Base-by-base conservation (phyloP, 1,140 invertebrate genomes). In the Pachyrhynchus sulphureomaculatus region DNA sequence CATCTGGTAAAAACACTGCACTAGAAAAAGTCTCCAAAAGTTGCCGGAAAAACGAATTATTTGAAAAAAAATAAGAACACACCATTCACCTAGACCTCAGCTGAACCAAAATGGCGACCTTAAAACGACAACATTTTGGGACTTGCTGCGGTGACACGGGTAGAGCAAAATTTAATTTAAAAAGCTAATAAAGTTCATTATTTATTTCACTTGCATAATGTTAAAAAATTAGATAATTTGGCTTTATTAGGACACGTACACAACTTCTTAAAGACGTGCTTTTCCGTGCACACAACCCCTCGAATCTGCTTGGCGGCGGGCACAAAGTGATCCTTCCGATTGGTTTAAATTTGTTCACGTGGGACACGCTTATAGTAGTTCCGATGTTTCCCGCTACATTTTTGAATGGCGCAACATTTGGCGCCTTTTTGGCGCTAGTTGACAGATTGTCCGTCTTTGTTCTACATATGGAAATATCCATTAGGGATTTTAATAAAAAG, bases 261-360 rank as follows among this genome's bases (percentile, higher is more conserved):
- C 36, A 51, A 52, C 52, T 65, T 52, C 66, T 65, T 65, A 75
- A 78, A 77, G 72, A 74, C 57, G 70, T 72, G 75, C 75, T 76
- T 76, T 77, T 77, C 77, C 76, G 75, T 81, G 79, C 79, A 79
- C 73, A 74, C 71, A 76, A 67, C 76, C 70, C 73, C 70, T 74
- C 75, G 74, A 17, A 77, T 74, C 76, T 81, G 80, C 81, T 84
- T 82, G 79, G 82, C 81, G 81, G 82, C 80, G 79, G 80, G 79
- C 71, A 82, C 78, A 81, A 82, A 81, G 78, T 74, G 68, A 75
- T 77, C 76, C 72, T 77, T 78, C 77, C 80, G 77, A 83, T 83
- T 83, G 81, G 80, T 76, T 66, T 42, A 62, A 33, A n/a, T 24
- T 41, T 29, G 41, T 62, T 80, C 80, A 81, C 79, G 79, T 80